These are phyloP conservation scores for Nomada lathburiana DNA, from an alignment of 2,888 invertebrate genomes.

Conservation along the genomic window DNA sequence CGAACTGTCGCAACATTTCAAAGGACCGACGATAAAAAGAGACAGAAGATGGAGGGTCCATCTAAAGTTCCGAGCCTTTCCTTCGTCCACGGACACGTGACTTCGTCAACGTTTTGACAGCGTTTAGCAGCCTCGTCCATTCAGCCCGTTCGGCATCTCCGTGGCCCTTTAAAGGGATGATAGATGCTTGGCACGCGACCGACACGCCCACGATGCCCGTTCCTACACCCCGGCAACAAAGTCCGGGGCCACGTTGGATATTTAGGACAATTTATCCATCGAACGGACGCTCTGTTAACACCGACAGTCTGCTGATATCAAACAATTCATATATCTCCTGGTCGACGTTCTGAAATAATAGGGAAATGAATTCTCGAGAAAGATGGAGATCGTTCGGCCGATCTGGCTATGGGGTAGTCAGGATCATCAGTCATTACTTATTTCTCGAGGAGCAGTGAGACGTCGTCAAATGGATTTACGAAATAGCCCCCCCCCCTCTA, in stretches of 20 bases:
- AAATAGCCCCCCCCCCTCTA: not conserved
- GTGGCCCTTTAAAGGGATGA: constrained; percentile 81
- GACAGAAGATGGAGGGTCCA: not conserved
- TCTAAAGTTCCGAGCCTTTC: constrained; percentile 40
- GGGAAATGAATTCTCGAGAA: constrained; percentile 83
- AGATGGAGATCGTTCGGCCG: constrained; percentile 72
- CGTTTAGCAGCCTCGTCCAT: constrained; percentile 69
- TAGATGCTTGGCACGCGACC: constrained; percentile 84
- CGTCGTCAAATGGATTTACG: constrained; percentile 49
- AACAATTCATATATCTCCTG: constrained; percentile 84
- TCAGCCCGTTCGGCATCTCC: constrained; percentile 62
- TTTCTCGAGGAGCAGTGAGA: not conserved
- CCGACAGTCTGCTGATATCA: constrained; percentile 70
- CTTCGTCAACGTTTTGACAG: constrained; percentile 76
- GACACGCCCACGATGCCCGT: constrained; percentile 74
- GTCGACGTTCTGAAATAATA: constrained; percentile 83
- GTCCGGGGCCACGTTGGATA: constrained; percentile 53
- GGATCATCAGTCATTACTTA: constrained; percentile 63
- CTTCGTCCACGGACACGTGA: constrained; percentile 73
- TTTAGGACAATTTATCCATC: constrained; percentile 74
- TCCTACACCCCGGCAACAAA: constrained; percentile 42
- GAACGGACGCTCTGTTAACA: constrained; percentile 45
- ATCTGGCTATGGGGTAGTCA: constrained; percentile 57
- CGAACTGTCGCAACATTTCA: constrained; percentile 51
- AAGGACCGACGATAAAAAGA: not conserved